A percentile compares a stretch with the other conserved stretches of the same genome.
These are phyloP conservation scores for Nudaria mundana DNA, from an alignment of 2,888 invertebrate genomes.

Conservation along the genomic window DNA sequence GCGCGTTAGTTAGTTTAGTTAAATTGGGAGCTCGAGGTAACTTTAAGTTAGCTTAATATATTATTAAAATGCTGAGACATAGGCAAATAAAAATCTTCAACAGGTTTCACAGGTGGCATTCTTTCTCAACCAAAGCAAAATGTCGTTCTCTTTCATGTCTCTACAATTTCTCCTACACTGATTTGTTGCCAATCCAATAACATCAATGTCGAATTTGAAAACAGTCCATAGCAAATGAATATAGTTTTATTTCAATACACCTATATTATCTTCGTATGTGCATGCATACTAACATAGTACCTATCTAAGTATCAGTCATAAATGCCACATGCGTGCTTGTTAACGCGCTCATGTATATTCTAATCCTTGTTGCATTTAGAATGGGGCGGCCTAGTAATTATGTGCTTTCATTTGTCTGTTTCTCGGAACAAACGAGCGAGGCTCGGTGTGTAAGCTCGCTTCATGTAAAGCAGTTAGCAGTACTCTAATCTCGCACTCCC, in stretches of 20 bases:
- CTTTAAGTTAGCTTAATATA: too few species aligned
- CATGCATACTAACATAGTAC: constrained; percentile 22
- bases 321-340: constrained; percentile 77
- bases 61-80: too few species aligned
- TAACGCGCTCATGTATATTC: constrained; percentile 75
- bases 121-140: too few species aligned
- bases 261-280: too few species aligned
- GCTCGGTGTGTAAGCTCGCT: constrained; percentile 67
- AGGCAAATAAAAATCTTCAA: too few species aligned
- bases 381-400: constrained; percentile 79
- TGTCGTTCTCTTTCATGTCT: too few species aligned
- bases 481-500: constrained; percentile 77
- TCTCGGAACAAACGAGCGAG: constrained; percentile 74
- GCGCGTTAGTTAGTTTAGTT: too few species aligned
- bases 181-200: too few species aligned
- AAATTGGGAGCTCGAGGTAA: too few species aligned
- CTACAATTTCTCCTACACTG: too few species aligned
- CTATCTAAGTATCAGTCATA: constrained; percentile 74
- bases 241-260: background rate
- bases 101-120: too few species aligned
- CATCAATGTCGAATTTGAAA: too few species aligned
- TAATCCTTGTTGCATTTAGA: constrained; percentile 80
- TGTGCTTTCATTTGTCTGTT: constrained; percentile 80
- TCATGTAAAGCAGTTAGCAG: constrained; percentile 79
- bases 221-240: background rate